Evolutionary conservation across 2,113 vertebrate genomes (phyloP).

Genomic region (Podocnemis expansa): DNA sequence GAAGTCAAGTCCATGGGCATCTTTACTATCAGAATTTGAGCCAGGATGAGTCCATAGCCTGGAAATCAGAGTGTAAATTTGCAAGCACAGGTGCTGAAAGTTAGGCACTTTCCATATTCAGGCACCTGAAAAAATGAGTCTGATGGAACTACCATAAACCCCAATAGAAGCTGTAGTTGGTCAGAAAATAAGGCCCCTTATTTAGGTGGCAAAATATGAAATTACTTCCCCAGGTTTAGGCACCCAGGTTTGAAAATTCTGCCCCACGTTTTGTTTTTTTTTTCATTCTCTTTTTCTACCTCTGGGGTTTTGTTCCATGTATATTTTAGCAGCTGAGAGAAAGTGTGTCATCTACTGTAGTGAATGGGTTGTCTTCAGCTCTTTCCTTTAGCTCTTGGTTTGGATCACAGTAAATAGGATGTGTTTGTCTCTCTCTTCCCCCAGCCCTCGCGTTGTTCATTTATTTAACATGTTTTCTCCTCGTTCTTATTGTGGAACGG

Average conservation of each 20-base stretch:
- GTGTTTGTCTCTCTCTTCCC: neutral
- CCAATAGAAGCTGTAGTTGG: neutral
- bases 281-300: no score
- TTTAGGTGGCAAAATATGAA: fast-evolving
- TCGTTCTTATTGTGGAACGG: neutral
- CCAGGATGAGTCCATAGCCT: neutral
- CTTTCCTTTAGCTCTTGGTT: neutral
- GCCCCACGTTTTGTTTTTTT: no score
- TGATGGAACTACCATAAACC: neutral
- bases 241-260: no score
- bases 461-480: neutral
- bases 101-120: neutral
- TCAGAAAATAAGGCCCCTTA: no score
- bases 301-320: no score
- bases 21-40: neutral
- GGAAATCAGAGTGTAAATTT: neutral
- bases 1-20: fast-evolving
- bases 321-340: no score
- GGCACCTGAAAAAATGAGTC: neutral
- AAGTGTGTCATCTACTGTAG: no score
- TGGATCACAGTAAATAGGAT: fast-evolving
- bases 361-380: neutral
- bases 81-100: neutral
- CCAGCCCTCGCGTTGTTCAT: no score
- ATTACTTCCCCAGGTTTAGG: no score